A percentile compares a stretch with the other conserved stretches of the same genome.
These are phyloP conservation scores for Stegostoma tigrinum DNA, from an alignment of 2,113 vertebrate genomes.

Conservation along the genomic window DNA sequence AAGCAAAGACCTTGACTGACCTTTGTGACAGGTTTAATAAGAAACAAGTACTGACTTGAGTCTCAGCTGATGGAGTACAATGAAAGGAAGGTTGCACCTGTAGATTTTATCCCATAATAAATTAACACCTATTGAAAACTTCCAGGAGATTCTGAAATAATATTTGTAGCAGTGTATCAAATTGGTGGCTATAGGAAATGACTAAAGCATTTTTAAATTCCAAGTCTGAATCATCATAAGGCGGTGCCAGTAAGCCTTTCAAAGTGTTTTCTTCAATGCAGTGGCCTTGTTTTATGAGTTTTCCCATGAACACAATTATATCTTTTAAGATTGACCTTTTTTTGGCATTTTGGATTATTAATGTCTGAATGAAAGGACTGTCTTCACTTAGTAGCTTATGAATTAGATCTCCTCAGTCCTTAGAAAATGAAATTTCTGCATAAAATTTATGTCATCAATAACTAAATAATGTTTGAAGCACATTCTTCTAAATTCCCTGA, in stretches of 20 bases:
- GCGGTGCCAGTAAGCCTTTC: background rate
- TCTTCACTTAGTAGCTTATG: background rate
- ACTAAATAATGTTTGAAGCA: background rate
- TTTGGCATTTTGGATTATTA: background rate
- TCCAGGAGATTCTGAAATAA: background rate
- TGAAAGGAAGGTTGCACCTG: constrained; percentile 28
- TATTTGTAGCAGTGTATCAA: background rate
- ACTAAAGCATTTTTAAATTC: background rate
- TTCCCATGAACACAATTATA: background rate
- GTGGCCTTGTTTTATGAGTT: background rate
- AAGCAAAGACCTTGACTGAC: constrained; percentile 26
- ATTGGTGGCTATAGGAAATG: background rate
- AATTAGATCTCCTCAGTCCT: background rate
- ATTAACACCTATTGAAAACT: background rate
- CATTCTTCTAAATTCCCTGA: background rate
- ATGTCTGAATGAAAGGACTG: background rate
- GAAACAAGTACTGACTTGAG: constrained; percentile 16
- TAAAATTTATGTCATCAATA: constrained; percentile 9
- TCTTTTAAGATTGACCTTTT: background rate
- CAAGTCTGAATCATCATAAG: background rate
- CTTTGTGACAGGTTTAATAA: constrained; percentile 32
- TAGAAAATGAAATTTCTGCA: constrained; percentile 7
- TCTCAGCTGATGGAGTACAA: background rate
- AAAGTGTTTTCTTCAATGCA: background rate
- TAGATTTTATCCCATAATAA: background rate